phyloP scores from a whole-genome alignment of 2,113 vertebrate species.

The Aix galericulata region DNA sequence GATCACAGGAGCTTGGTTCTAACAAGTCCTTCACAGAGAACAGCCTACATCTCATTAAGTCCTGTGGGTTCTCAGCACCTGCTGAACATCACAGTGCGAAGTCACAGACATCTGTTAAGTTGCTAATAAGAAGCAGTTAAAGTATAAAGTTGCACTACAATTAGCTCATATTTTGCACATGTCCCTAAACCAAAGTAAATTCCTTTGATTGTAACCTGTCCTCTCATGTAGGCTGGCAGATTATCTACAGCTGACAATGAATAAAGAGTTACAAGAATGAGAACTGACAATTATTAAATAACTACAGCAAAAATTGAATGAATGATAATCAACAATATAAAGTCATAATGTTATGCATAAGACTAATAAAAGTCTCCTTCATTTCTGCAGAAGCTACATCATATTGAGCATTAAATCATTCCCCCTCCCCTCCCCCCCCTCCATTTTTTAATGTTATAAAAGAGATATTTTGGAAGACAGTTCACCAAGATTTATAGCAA shows the following conservation, averaged over 20 bases:
- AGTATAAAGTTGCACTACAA: constrained; percentile 50
- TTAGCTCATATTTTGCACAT: constrained; percentile 49
- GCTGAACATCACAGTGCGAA: not conserved
- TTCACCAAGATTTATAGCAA: constrained; percentile 10
- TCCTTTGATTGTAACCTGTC: constrained; percentile 49
- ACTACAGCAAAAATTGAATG: constrained; percentile 1
- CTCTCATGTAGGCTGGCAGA: constrained; percentile 52
- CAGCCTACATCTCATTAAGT: rapidly evolving
- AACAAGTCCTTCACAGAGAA: not conserved
- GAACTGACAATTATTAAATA: constrained; percentile 51
- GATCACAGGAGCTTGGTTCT: not conserved
- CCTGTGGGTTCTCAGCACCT: not conserved
- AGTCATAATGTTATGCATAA: not conserved
- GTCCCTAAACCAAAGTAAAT: constrained; percentile 34
- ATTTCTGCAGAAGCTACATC: not conserved
- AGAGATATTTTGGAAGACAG: constrained; percentile 6
- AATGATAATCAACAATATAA: not conserved
- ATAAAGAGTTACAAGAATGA: constrained; percentile 12
- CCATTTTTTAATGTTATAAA: not conserved
- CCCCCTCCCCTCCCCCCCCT: not conserved
- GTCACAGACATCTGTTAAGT: constrained; percentile 25
- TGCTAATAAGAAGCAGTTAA: constrained; percentile 27
- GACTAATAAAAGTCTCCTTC: not conserved
- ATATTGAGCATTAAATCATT: not conserved
- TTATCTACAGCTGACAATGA: constrained; percentile 27